phyloP scores from a whole-genome alignment of 1,140 invertebrate species.

The Whitmania pigra region DNA sequence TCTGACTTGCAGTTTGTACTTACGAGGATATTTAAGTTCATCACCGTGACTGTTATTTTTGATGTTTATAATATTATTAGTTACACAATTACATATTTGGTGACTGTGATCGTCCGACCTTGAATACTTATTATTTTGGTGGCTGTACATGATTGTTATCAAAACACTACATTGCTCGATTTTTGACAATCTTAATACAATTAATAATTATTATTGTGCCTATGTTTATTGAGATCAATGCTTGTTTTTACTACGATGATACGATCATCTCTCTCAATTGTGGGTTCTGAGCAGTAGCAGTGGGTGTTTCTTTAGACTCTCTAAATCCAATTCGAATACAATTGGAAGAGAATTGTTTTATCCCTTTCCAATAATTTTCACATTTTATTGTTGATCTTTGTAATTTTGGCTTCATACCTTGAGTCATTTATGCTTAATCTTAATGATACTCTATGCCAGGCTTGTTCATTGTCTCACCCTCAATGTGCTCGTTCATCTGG shows the following conservation, averaged over 20 bases:
- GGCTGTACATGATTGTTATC: background rate
- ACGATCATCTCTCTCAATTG: no score
- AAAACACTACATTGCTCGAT: background rate
- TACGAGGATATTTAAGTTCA: background rate
- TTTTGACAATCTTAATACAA: background rate
- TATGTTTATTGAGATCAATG: constrained; percentile 5
- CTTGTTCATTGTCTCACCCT: background rate
- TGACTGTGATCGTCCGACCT: background rate
- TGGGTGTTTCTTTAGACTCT: no score
- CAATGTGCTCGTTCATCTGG: background rate
- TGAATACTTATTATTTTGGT: background rate
- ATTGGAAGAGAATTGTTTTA: no score
- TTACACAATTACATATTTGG: background rate
- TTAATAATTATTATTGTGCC: background rate
- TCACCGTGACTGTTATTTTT: background rate
- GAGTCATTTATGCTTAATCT: background rate
- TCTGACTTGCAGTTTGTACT: background rate
- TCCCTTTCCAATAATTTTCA: no score
- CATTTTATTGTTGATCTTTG: no score
- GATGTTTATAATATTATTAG: background rate
- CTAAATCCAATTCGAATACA: no score
- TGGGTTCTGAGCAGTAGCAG: no score
- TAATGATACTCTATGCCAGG: background rate
- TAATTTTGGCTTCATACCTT: background rate
- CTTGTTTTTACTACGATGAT: background rate